Evolutionary conservation across 30 jellyfish, hydroid and myxozoan species (phyloP), one percentile per base, ranked within the genome.

Genomic region (Mastigias papua): DNA sequence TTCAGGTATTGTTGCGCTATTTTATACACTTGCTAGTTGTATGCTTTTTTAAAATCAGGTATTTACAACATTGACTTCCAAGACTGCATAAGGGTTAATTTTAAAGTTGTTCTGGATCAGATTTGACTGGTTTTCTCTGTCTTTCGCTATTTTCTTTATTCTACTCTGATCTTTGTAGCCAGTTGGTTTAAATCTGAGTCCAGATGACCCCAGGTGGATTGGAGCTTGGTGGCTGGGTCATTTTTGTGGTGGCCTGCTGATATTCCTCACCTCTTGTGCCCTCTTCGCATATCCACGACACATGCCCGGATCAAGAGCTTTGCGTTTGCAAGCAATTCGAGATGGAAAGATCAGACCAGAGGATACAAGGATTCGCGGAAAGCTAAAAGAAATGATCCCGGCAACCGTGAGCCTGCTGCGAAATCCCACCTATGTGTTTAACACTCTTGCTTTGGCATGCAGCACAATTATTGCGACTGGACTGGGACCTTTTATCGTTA

Each of bases 161-260:
- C 13, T 54, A 5, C 27, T 19, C 17, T 54, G 27, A 10, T 19
- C 23, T 63, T 63, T 25, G 23, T 70, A 95, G 99, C 99, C 99
- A 6, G 96, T 90, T 9, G 99, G 99, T 0, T 21, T 95, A 27
- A 82, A 95, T 63, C 82, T 95, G 33, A 95, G 95, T 75, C 99
- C 99, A 15, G 97, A 90, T 34, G 99, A 95, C 76, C 99, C 99
- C 0, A 81, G 97, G 71, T 95, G 99, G 99, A 90, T 95, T 42
- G 99, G 99, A 13, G 99, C 99, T 2, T 95, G 99, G 99, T 95
- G 99, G 99, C 86, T 95, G 34, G 99, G 99, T 21, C 99, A 95
- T 67, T 90, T 95, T 81, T 95, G 92, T 54, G 99, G 99, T 48
- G 99, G 97, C 37, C 48, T 95, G 26, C 76, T 95, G 74, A 95